Base-by-base conservation (phyloP, 2,113 vertebrate genomes). In the Gymnogyps californianus region DNA sequence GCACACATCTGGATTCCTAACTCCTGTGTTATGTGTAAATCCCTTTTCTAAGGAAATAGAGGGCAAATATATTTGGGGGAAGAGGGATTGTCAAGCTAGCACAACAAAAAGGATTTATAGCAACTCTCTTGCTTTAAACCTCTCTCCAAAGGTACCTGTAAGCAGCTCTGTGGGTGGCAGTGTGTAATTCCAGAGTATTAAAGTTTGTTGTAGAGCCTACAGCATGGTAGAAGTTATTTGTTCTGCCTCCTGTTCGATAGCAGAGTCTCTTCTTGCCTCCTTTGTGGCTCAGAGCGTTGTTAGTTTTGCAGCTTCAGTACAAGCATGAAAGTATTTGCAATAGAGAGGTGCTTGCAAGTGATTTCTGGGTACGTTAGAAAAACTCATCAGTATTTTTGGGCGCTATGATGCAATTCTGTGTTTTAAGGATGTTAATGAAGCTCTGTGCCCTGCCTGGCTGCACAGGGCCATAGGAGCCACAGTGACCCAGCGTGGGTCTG, bases 151-250 rank as follows among this genome's bases (percentile, higher is more conserved):
- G 36, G 46, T 76, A 54, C 38, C 46, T 88, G 70, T 87, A 76
- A 94, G 83, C 74, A 95, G 69, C 81, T 69, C 21, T 70, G 55
- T 70, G 66, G 54, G 46, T 85, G 51, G 44, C 46, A 70, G 28
- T 32, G 32, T 95, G 70, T 93, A 90, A 96, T 88, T 90, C 42
- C 79, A 86, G 55, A 88, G 21, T 52, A 97, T 95, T 97, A 96
- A 97, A 97, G 64, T 69, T 32, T 74, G 62, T 93, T 80, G 49
- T 80, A 85, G 58, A 95, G 74, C 54, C 66, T 94, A n/a, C 42
- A 79, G 31, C 69, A 34, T 44, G 40, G 36, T 44, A 79, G 40
- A 77, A 47, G 31, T 85, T 69, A 14, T 36, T 90, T 94, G 54
- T 97, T 54, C n/a, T 47, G 20, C 16, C 24, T 90, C 58, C 31